A percentile compares a stretch with the other conserved stretches of the same genome.
These are phyloP conservation scores for Mycogona germanica DNA, from an alignment of 2,888 invertebrate species.

Conservation along the genomic window DNA sequence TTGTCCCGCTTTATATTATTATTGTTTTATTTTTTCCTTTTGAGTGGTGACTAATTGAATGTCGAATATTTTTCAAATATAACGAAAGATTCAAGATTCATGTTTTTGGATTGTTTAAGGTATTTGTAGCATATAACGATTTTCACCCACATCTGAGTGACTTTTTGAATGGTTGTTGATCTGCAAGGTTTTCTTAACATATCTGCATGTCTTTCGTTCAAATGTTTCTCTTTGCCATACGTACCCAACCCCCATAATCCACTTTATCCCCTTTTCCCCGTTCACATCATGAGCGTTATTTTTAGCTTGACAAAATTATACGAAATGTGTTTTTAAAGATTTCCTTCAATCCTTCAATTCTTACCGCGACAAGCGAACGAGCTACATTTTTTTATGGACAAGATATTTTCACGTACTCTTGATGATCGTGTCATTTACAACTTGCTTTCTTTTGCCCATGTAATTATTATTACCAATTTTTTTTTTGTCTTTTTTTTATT, in stretches of 20 bases:
- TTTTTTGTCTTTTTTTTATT: too few species aligned
- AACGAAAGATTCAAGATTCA: conserved; percentile 1
- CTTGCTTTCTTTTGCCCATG: too few species aligned
- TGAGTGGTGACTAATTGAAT: conserved; percentile 7
- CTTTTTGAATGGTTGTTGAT: conserved; percentile 10
- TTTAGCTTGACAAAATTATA: too few species aligned
- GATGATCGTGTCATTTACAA: too few species aligned
- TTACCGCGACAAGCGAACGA: too few species aligned
- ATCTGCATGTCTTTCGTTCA: conserved; percentile 7
- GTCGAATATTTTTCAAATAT: conserved; percentile 5
- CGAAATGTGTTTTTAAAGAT: too few species aligned
- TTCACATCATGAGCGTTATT: too few species aligned
- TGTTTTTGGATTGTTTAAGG: conserved; percentile 10
- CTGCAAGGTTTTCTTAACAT: conserved; percentile 8
- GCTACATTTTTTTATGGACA: too few species aligned
- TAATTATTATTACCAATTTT: too few species aligned
- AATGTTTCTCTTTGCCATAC: conserved; percentile 2
- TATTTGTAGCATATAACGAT: background rate
- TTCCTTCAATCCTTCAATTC: too few species aligned
- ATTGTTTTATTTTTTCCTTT: conserved; percentile 11
- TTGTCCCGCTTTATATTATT: conserved; percentile 8
- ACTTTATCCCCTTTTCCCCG: background rate
- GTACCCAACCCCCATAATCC: background rate
- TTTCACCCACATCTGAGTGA: background rate
- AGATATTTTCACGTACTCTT: too few species aligned